phyloP scores from a whole-genome alignment of 1,140 invertebrate genomes.

The Drosophila bocqueti region DNA sequence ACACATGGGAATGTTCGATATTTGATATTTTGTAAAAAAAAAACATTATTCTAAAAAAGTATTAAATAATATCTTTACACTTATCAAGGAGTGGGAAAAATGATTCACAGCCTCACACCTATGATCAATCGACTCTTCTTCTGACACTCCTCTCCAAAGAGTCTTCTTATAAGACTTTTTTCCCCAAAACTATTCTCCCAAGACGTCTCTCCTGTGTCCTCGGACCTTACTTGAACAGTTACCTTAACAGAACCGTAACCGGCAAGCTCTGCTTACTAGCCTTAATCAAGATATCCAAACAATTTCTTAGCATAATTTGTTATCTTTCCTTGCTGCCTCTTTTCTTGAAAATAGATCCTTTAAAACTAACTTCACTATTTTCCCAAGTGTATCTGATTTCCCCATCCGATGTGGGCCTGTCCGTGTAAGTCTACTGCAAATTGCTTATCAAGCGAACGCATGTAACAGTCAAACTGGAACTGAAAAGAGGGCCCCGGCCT shows the following conservation, averaged over 20 bases:
- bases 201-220: too few relatives aligned
- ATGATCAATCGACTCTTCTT: too few relatives aligned
- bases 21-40: neutral
- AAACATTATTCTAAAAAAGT: neutral
- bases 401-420: slow-evolving; percentile 5
- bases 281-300: neutral
- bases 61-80: neutral
- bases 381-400: neutral
- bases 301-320: neutral
- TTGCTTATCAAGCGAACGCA: slow-evolving; percentile 73
- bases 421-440: slow-evolving; percentile 49
- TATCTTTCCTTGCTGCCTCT: accelerated
- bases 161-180: too few relatives aligned
- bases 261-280: too few relatives aligned
- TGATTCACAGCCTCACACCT: too few relatives aligned
- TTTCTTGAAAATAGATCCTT: neutral
- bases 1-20: neutral
- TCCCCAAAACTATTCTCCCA: too few relatives aligned
- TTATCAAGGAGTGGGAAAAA: too few relatives aligned
- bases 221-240: too few relatives aligned
- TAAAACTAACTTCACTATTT: neutral
- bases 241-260: too few relatives aligned
- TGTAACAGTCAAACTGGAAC: slow-evolving; percentile 45
- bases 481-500: slow-evolving; percentile 14
- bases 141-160: too few relatives aligned